Evolutionary conservation across 2,888 invertebrate species (phyloP), one percentile per base, ranked within the genome.

Genomic region (Polyommatus icarus): DNA sequence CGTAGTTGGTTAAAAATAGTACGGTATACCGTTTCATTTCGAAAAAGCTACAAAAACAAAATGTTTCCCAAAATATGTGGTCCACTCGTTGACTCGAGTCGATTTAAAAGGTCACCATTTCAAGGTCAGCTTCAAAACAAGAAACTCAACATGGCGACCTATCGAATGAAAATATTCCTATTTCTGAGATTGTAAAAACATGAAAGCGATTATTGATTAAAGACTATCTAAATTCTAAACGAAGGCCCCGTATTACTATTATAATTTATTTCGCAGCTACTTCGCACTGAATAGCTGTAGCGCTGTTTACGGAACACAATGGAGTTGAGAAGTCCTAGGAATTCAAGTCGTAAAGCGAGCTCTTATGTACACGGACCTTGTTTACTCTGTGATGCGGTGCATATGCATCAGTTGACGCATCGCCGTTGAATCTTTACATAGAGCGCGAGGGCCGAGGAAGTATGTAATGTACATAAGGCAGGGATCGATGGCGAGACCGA

Each of bases 391-490:
- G 79, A 85, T 83, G 89, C 85, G 87, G 86, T 89, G 89, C 89
- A 90, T 90, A 88, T 92, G 91, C 92, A 92, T 89, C 87, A 86
- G 90, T 91, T 92, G 92, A 92, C 92, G 92, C 93, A 92, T 92
- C 91, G 91, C 91, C 87, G 90, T 91, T 90, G 90, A 91, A 91
- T 91, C 91, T 90, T 92, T 89, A 92, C 91, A 92, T 91, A 91
- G 87, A 86, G 87, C 87, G 89, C 87, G 90, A 90, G 90, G 89
- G 81, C 82, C 82, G 83, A 82, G 83, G 82, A 90, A 89, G 87
- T 91, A 91, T 92, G 91, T 92, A 92, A 91, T 90, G 87, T 89
- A 93, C 85, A 91, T 92, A 92, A 91, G 90, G 89, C 89, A 85
- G 86, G 91, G 92, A 92, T 93, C 93, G 91, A 93, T 93, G 90